phyloP scores from a whole-genome alignment of 2,113 vertebrate species.

The Grallaria varia region DNA sequence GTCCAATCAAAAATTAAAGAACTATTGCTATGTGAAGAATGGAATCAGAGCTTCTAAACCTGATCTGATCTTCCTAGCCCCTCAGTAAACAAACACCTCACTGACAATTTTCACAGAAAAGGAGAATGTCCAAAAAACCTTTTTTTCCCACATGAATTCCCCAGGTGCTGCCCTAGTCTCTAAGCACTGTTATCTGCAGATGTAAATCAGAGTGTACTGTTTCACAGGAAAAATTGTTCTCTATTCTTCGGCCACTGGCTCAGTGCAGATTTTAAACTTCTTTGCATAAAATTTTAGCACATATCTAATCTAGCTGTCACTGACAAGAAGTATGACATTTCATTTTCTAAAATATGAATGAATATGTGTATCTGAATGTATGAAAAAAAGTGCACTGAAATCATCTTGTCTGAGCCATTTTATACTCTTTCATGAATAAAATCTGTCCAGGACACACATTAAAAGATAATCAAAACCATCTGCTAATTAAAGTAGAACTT shows the following conservation, averaged over 20 bases:
- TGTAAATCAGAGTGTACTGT: background rate
- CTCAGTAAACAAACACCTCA: background rate
- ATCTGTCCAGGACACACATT: background rate
- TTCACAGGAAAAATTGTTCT: background rate
- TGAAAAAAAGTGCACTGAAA: background rate
- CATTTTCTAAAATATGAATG: background rate
- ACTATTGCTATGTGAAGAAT: background rate
- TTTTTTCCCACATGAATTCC: background rate
- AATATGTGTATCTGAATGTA: background rate
- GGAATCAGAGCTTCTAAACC: background rate
- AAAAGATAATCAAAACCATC: background rate
- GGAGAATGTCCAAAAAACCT: accelerated
- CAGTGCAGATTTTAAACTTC: background rate
- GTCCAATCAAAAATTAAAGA: background rate
- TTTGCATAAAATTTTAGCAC: background rate
- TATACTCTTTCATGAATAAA: background rate
- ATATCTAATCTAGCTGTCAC: background rate
- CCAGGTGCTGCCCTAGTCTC: background rate
- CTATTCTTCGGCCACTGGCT: background rate
- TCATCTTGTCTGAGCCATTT: background rate
- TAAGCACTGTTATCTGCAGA: background rate
- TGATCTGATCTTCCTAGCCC: background rate
- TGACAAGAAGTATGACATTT: background rate
- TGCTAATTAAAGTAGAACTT: background rate
- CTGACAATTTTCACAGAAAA: background rate